These are phyloP conservation scores for Calcarius ornatus DNA, from an alignment of 2,113 vertebrate genomes.

Conservation along the genomic window DNA sequence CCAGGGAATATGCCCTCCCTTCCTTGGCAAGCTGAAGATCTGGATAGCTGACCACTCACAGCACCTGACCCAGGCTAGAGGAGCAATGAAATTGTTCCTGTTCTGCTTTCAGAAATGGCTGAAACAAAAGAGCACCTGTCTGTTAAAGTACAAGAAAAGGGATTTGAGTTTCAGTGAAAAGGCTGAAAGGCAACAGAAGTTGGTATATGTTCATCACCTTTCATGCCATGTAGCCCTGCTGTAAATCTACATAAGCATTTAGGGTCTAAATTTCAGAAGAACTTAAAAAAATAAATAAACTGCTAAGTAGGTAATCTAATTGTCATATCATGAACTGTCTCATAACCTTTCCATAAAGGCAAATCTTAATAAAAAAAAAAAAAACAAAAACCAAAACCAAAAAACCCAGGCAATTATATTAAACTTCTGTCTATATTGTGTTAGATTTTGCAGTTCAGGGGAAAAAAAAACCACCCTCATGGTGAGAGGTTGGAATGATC, in stretches of 20 bases:
- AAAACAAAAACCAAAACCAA: not conserved
- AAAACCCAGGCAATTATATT: fast-evolving
- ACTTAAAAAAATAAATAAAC: not conserved
- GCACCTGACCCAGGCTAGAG: not conserved
- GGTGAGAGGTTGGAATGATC: not conserved
- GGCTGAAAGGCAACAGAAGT: not conserved
- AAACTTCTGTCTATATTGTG: not conserved
- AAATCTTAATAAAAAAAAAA: not conserved
- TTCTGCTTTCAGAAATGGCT: not conserved
- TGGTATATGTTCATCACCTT: not conserved
- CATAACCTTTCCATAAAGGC: not conserved
- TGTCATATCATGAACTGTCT: not conserved
- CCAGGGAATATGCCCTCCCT: not conserved
- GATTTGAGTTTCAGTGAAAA: not conserved
- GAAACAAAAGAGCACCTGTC: not conserved
- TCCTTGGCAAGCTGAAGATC: not conserved
- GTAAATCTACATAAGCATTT: not conserved
- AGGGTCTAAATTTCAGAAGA: not conserved
- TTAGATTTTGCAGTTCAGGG: not conserved
- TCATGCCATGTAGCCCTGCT: not conserved
- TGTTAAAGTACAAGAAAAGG: not conserved
- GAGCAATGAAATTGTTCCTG: not conserved
- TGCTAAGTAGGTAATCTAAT: not conserved
- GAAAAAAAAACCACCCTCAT: not conserved
- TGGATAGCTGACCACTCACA: not conserved